Conservation (phyloP, 2,113 vertebrate genomes). For the Colinus virginianus region DNA sequence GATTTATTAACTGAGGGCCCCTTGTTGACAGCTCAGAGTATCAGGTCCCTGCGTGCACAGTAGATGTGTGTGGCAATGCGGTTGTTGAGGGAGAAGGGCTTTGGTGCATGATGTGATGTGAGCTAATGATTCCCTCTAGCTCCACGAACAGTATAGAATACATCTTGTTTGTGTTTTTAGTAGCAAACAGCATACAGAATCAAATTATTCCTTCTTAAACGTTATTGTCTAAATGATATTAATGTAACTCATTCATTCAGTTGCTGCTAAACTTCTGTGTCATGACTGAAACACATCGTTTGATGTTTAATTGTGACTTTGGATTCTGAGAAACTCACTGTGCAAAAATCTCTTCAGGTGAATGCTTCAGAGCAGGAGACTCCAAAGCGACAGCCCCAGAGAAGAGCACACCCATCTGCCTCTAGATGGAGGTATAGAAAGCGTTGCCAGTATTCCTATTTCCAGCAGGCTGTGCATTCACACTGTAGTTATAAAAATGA, state of each 20-base stretch:
- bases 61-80: neutral
- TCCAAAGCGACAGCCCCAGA: neutral
- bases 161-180: neutral
- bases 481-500: neutral
- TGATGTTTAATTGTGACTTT: neutral
- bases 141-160: neutral
- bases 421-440: constrained; percentile 80
- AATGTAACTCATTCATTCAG: neutral
- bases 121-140: neutral
- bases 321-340: neutral
- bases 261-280: neutral
- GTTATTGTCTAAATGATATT: neutral
- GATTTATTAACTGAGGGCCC: neutral
- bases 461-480: neutral
- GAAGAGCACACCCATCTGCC: neutral
- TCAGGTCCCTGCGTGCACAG: neutral
- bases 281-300: neutral
- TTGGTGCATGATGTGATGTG: neutral
- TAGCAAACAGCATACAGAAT: neutral
- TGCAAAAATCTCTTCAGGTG: constrained; percentile 65
- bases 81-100: neutral
- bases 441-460: rapidly evolving
- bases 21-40: neutral
- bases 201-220: neutral
- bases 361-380: constrained; percentile 51